Conservation (phyloP, 2,797 vertebrate species). For the Molossus molossus region DNA sequence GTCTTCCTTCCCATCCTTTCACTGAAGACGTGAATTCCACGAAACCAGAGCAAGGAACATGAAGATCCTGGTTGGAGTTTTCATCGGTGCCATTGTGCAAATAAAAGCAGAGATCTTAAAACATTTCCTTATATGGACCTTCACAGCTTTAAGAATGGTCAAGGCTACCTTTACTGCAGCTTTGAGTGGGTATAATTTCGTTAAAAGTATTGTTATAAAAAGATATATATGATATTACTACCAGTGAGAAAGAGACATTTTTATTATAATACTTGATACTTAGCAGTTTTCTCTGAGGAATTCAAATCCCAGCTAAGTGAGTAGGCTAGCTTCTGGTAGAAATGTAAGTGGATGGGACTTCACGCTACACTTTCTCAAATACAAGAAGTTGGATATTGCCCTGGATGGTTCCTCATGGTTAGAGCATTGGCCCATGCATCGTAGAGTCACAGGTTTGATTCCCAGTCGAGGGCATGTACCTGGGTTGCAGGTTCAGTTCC, state of each 20-base stretch:
- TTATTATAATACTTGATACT: slow-evolving; percentile 46
- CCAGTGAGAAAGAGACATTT: slow-evolving; percentile 35
- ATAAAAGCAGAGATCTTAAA: slow-evolving; percentile 45
- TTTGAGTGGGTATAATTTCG: slow-evolving; percentile 49
- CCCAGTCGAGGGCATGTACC: too few species aligned
- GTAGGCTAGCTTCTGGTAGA: neutral
- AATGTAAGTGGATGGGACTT: neutral
- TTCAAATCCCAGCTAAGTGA: slow-evolving; percentile 41
- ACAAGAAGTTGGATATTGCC: neutral
- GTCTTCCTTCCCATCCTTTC: neutral
- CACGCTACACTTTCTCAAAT: neutral
- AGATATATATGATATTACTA: neutral
- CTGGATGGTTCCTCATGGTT: too few species aligned
- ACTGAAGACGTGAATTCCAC: slow-evolving; percentile 27
- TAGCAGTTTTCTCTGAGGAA: slow-evolving; percentile 35
- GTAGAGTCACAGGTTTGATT: too few species aligned
- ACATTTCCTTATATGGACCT: slow-evolving; percentile 11
- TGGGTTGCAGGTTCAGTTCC: too few species aligned
- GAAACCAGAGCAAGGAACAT: neutral
- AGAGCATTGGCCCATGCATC: too few species aligned
- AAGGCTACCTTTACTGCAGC: neutral
- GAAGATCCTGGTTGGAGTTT: neutral
- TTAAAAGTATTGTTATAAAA: slow-evolving; percentile 42
- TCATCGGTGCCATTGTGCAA: neutral
- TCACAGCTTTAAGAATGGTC: neutral